Base-by-base conservation (phyloP, 1,140 invertebrate genomes). In the Mamestra configurata region DNA sequence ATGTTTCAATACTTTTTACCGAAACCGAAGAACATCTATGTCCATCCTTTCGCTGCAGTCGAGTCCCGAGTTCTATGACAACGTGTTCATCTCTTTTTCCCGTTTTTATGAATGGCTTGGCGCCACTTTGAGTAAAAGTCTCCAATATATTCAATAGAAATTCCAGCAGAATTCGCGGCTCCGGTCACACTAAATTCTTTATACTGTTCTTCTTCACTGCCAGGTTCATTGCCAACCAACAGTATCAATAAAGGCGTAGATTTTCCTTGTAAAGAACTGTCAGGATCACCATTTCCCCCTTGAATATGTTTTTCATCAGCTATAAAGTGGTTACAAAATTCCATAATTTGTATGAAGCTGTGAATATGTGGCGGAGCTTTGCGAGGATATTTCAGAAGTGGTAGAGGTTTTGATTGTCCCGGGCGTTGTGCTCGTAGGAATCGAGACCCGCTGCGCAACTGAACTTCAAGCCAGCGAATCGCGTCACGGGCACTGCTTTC, bases 401-500 rank as follows among this genome's bases (percentile, higher is more conserved):
- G 97, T 10, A 98, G 89, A 13, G 97, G 95, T 24, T 97, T 95
- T 20, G 96, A 96, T 91, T 99, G 98, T 37, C 98, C 97, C 20
- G 97, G 96, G 35, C 97, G 96, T 92, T 98, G 98, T 4, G 98
- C 97, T 81, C 97, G 95, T 79, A 98, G 92, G 89, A 97, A 98
- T 71, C 98, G 95, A 80, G 98, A 98, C 10, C 98, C 98, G 82
- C 97, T 97, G 77, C 97, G 96, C 20, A 99, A 97, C 93, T 99
- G 98, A 24, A 96, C 93, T 92, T 99, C 98, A 64, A 99, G 93
- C 98, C 98, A 99, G 81, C 98, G 97, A 68, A 98, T 99, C 1
- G 98, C 98, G 90, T 98, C 98, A 64, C 98, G 96, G 0, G 98
- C 98, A 82, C 97, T 96, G 73, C 96, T 96, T 82, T 96, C 97